These are phyloP conservation scores for Montifringilla adamsi DNA, from an alignment of 2,113 vertebrate genomes.

Conservation along the genomic window DNA sequence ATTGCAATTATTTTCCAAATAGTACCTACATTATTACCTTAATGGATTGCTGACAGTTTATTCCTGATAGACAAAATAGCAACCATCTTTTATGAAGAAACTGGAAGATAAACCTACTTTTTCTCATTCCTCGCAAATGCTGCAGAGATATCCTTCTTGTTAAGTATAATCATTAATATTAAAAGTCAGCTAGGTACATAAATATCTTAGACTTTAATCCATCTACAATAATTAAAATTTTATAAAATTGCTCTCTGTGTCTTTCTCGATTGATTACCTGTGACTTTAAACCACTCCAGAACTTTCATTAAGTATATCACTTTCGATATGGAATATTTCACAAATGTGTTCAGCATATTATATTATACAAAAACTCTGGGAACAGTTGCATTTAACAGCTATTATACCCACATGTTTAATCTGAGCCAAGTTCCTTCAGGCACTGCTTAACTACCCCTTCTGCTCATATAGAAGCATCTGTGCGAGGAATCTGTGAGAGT, in stretches of 20 bases:
- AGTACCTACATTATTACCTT: not conserved
- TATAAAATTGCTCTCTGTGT: not conserved
- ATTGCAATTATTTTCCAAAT: not conserved
- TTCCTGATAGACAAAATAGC: not conserved
- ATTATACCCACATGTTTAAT: not conserved
- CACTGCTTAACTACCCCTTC: not conserved
- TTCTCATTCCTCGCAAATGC: not conserved
- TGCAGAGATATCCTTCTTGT: not conserved
- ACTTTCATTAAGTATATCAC: not conserved
- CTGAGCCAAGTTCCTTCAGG: not conserved
- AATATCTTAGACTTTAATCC: not conserved
- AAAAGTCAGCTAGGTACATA: not conserved
- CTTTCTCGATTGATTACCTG: not conserved
- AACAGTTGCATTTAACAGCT: not conserved
- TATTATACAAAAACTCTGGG: not conserved
- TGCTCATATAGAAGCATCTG: not conserved
- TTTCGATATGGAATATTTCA: not conserved
- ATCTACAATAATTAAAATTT: not conserved
- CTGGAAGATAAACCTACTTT: not conserved
- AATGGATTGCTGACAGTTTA: not conserved
- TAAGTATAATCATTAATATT: not conserved
- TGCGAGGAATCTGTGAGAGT: not conserved
- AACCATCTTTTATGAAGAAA: not conserved
- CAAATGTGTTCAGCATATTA: not conserved
- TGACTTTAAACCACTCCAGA: not conserved